These are phyloP conservation scores for Zaprionus bogoriensis DNA, from an alignment of 2,888 invertebrate species.

Conservation along the genomic window DNA sequence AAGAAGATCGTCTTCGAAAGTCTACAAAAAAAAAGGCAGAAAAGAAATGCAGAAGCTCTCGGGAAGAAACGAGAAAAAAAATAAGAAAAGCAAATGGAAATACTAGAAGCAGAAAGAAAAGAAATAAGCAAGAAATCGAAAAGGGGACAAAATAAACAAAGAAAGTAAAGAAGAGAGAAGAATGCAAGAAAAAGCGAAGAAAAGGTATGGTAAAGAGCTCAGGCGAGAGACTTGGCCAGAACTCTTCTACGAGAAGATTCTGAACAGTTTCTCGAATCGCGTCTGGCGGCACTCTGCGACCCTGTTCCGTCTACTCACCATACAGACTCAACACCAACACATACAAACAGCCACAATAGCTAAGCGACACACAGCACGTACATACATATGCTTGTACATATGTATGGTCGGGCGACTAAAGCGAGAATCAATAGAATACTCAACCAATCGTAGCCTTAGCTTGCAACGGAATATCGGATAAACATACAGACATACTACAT, in stretches of 20 bases:
- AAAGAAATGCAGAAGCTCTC: too few relatives aligned
- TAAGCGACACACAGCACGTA: not conserved
- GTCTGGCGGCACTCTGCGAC: not conserved
- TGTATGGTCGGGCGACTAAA: not conserved
- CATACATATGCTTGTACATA: not conserved
- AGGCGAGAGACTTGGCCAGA: not conserved
- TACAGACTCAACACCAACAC: slow-evolving; percentile 7
- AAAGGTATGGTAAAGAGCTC: not conserved
- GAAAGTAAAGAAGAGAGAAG: not conserved
- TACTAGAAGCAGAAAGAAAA: not conserved
- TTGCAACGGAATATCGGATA: slow-evolving; percentile 42
- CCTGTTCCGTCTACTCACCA: not conserved
- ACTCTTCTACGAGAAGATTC: not conserved
- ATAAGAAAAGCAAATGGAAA: too few relatives aligned
- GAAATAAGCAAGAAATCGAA: not conserved
- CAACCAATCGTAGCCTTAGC: slow-evolving; percentile 75
- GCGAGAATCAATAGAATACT: slow-evolving; percentile 44
- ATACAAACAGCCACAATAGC: not conserved
- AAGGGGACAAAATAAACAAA: too few relatives aligned
- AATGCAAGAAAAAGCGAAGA: not conserved
- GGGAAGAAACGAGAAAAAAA: too few relatives aligned
- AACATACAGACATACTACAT: not conserved
- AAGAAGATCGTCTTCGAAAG: too few relatives aligned
- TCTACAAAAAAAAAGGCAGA: too few relatives aligned
- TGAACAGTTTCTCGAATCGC: not conserved